phyloP scores from a whole-genome alignment of 2,113 vertebrate species.

The Arenaria interpres region DNA sequence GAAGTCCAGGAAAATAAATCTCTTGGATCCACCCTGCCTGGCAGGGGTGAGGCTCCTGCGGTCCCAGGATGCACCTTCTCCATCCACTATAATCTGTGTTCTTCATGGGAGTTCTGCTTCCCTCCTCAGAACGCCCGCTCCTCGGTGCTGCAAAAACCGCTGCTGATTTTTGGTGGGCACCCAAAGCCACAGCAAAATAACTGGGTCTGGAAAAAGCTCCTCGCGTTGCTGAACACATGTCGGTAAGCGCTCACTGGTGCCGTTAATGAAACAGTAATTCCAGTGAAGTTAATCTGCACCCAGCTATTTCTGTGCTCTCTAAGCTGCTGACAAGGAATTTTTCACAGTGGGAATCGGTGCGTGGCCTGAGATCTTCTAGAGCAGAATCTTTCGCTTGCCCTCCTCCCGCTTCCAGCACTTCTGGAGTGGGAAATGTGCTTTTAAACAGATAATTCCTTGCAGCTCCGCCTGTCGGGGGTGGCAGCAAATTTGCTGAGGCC shows the following conservation, averaged over 20 bases:
- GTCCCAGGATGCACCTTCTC: not conserved
- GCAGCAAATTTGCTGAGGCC: too few species aligned
- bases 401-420: not conserved
- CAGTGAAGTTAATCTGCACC: not conserved
- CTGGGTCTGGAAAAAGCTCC: not conserved
- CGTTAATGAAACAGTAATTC: not conserved
- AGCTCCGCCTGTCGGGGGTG: not conserved
- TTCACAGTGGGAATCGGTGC: not conserved
- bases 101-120: not conserved
- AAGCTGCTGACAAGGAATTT: not conserved
- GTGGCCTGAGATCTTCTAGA: not conserved
- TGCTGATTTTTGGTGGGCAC: not conserved
- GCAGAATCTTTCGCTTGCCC: too few species aligned
- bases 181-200: too few species aligned
- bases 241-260: not conserved
- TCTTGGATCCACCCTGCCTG: not conserved
- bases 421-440: not conserved
- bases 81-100: not conserved
- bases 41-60: not conserved
- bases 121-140: not conserved
- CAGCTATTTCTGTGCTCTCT: not conserved
- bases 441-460: rapidly evolving
- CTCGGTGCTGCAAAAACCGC: not conserved
- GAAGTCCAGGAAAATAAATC: not conserved
- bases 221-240: not conserved